A percentile compares a stretch with the other conserved stretches of the same genome.
phyloP scores from a whole-genome alignment of 2,797 vertebrate genomes.

The Euthynnus affinis region DNA sequence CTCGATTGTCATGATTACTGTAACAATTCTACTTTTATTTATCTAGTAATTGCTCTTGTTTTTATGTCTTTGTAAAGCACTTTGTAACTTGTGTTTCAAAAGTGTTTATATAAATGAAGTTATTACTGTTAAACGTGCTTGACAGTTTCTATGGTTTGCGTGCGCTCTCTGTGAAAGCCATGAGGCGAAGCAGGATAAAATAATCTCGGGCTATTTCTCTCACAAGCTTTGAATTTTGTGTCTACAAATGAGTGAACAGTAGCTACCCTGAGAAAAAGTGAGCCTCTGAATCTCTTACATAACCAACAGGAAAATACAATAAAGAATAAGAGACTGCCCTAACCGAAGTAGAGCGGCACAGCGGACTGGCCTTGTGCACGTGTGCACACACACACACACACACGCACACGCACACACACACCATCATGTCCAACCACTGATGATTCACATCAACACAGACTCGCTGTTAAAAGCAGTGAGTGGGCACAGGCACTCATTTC shows the following conservation, averaged over 20 bases:
- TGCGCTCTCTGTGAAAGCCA: neutral
- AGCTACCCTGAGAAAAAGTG: constrained; percentile 28
- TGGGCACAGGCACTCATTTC: constrained; percentile 47
- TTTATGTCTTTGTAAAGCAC: too few relatives aligned
- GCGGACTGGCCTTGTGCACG: constrained; percentile 45
- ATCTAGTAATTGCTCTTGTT: too few relatives aligned
- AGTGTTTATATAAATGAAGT: too few relatives aligned
- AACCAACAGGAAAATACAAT: constrained; percentile 57
- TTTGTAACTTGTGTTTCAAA: too few relatives aligned
- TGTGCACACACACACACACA: too few relatives aligned
- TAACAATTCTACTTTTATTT: too few relatives aligned
- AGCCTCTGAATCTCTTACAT: constrained; percentile 60
- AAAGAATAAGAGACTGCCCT: constrained; percentile 40
- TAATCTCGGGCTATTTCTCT: constrained; percentile 5
- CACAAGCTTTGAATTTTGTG: constrained; percentile 25
- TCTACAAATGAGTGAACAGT: constrained; percentile 34
- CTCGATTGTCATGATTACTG: too few relatives aligned
- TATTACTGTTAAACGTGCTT: neutral
- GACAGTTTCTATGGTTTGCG: neutral
- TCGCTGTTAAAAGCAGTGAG: constrained; percentile 50
- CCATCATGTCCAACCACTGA: constrained; percentile 34
- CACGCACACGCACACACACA: too few relatives aligned
- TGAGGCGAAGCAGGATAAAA: neutral
- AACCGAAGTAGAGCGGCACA: constrained; percentile 27
- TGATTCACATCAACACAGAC: constrained; percentile 61